phyloP scores from a whole-genome alignment of 2,888 invertebrate genomes.

The Paralinhomoeus sp. region DNA sequence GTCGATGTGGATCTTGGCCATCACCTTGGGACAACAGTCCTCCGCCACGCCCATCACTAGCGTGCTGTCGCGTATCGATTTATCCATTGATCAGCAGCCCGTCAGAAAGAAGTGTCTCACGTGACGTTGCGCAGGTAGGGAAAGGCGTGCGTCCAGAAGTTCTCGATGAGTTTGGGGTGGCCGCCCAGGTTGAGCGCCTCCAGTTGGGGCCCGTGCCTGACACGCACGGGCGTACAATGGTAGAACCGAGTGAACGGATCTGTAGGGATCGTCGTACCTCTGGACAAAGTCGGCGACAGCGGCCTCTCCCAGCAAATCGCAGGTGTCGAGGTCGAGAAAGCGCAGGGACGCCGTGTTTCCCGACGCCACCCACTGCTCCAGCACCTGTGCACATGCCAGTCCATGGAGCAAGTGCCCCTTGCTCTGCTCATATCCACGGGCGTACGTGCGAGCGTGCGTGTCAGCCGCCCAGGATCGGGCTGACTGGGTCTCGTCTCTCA shows the following conservation, averaged over 20 bases:
- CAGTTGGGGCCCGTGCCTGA: slow-evolving; percentile 63
- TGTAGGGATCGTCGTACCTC: too few relatives aligned
- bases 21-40: slow-evolving; percentile 78
- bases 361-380: slow-evolving; percentile 68
- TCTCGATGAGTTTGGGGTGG: slow-evolving; percentile 64
- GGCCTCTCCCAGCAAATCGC: slow-evolving; percentile 80
- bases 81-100: too few relatives aligned
- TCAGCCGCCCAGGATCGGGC: too few relatives aligned
- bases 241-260: too few relatives aligned
- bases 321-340: slow-evolving; percentile 73
- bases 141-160: slow-evolving; percentile 83
- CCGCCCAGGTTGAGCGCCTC: slow-evolving; percentile 81
- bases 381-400: too few relatives aligned
- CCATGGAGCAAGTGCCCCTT: too few relatives aligned
- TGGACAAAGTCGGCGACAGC: slow-evolving; percentile 71
- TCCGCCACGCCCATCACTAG: slow-evolving; percentile 91
- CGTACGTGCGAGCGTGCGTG: too few relatives aligned
- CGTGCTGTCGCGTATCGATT: too few relatives aligned
- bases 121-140: slow-evolving; percentile 70
- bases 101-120: slow-evolving; percentile 33
- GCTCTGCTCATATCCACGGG: too few relatives aligned
- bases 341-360: slow-evolving; percentile 51
- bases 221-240: too few relatives aligned
- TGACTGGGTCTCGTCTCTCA: too few relatives aligned
- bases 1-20: slow-evolving; percentile 52